These are phyloP conservation scores for Meles meles DNA, from an alignment of 2,113 vertebrate genomes.

Conservation along the genomic window DNA sequence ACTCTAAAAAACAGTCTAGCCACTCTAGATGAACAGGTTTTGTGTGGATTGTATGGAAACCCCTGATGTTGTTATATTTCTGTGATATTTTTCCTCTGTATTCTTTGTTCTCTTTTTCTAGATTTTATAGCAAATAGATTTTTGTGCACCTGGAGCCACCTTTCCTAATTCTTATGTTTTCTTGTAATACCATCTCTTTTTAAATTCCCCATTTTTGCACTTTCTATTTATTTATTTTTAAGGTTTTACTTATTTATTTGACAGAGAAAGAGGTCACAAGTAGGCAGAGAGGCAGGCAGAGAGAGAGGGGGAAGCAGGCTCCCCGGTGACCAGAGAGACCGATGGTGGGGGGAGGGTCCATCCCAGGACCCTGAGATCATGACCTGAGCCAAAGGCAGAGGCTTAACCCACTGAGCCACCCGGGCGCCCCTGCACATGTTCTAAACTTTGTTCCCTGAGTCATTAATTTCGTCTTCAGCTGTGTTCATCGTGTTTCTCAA, in stretches of 20 bases:
- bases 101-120: not conserved
- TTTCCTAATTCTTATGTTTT: not conserved
- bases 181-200: not conserved
- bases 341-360: accelerated
- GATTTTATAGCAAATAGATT: not conserved
- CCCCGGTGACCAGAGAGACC: no score
- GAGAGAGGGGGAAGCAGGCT: no score
- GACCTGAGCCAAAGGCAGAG: no score
- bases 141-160: not conserved
- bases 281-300: no score
- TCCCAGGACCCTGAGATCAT: no score
- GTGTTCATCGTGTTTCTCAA: not conserved
- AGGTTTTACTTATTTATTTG: no score
- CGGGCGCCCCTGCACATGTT: not conserved
- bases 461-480: not conserved
- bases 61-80: not conserved
- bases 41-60: not conserved
- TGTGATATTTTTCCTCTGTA: not conserved
- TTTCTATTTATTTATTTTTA: not conserved
- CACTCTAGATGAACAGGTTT: not conserved
- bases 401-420: no score
- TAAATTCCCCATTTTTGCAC: not conserved
- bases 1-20: not conserved
- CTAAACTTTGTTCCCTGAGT: not conserved
- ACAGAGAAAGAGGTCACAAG: no score